Evolutionary conservation across 2,113 vertebrate genomes (phyloP).

Genomic region (Phycodurus eques): DNA sequence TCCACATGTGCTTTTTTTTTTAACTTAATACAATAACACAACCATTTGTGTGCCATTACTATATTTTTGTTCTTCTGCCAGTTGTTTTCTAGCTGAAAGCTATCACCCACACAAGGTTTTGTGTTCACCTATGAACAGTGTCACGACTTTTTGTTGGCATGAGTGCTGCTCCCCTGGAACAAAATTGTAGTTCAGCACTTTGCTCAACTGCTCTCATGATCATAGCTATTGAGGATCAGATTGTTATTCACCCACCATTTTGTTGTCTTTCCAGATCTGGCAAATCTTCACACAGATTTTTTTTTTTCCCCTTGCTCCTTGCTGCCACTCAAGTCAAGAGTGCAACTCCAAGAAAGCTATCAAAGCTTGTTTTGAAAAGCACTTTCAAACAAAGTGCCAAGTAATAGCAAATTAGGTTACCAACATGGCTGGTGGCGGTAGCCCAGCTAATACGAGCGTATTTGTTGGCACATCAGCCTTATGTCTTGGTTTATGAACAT

Average conservation of each 20-base stretch:
- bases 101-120: conserved; percentile 36
- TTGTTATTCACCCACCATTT: conserved; percentile 24
- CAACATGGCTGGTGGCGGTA: conserved; percentile 3
- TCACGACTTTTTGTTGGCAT: conserved; percentile 30
- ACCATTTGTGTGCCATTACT: neutral
- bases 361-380: conserved; percentile 36
- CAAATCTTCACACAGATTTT: conserved; percentile 30
- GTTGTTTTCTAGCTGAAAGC: neutral
- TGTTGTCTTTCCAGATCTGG: conserved; percentile 40
- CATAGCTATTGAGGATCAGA: conserved; percentile 29
- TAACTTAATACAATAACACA: conserved; percentile 4
- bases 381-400: conserved; percentile 25
- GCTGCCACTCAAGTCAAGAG: conserved; percentile 30
- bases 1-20: neutral
- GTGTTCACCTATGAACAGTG: conserved; percentile 11
- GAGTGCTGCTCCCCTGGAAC: conserved; percentile 19
- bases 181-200: conserved; percentile 36
- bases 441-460: conserved; percentile 6
- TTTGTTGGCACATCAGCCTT: neutral
- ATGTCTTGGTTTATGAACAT: neutral
- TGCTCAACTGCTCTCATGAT: conserved; percentile 46
- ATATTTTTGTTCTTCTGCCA: neutral
- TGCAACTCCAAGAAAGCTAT: conserved; percentile 22
- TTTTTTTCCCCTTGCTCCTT: conserved; percentile 34
- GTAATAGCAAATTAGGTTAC: conserved; percentile 24